phyloP scores from a whole-genome alignment of 2,888 invertebrate species.

The Xylota segnis region DNA sequence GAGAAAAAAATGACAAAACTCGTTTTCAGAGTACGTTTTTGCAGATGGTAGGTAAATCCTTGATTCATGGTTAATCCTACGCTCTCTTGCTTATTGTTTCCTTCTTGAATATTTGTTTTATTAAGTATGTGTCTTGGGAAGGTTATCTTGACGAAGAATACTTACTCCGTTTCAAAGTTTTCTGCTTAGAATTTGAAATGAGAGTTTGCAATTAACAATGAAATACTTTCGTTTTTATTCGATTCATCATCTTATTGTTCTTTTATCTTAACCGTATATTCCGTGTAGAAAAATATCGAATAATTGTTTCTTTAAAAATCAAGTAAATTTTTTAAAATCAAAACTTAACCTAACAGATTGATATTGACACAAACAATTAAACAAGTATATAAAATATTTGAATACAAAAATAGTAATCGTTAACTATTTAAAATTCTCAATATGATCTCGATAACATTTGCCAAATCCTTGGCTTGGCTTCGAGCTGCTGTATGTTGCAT shows the following conservation, averaged over 20 bases:
- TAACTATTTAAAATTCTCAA: conserved; percentile 78
- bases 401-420: conserved; percentile 31
- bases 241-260: conserved; percentile 34
- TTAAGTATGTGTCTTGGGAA: too few species aligned
- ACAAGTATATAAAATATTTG: conserved; percentile 17
- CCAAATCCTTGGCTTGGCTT: conserved; percentile 78
- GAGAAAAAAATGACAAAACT: too few species aligned
- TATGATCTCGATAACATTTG: conserved; percentile 79
- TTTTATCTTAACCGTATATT: conserved; percentile 13
- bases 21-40: too few species aligned
- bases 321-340: conserved; percentile 11
- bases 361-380: conserved; percentile 44
- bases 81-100: too few species aligned
- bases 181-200: background rate
- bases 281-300: conserved; percentile 64
- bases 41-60: too few species aligned
- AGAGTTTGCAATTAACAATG: conserved; percentile 9
- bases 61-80: too few species aligned
- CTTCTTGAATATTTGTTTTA: too few species aligned
- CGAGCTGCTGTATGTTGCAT: conserved; percentile 64
- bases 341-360: conserved; percentile 47
- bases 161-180: too few species aligned
- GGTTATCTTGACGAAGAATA: too few species aligned
- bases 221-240: conserved; percentile 45
- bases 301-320: conserved; percentile 30